These are phyloP conservation scores for Zaprionus gabonicus DNA, from an alignment of 1,140 invertebrate species.

Conservation along the genomic window DNA sequence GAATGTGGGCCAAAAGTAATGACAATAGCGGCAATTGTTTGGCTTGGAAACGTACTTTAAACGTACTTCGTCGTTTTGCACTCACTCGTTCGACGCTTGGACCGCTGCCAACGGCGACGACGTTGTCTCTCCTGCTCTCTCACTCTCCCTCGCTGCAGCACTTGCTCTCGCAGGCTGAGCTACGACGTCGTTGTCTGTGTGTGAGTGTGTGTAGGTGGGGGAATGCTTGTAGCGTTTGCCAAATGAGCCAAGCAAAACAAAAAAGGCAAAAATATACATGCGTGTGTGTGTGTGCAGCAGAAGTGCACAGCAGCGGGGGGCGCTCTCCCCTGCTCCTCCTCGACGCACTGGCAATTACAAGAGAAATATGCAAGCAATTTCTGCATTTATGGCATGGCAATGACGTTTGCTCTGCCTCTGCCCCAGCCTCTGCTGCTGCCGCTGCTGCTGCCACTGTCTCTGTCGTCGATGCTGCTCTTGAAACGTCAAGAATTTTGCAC, in stretches of 20 bases:
- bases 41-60: slow-evolving; percentile 46
- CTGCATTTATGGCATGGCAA: slow-evolving; percentile 48
- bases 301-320: slow-evolving; percentile 14
- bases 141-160: slow-evolving; percentile 13
- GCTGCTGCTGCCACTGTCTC: neutral
- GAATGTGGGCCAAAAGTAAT: slow-evolving; percentile 81
- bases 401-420: slow-evolving; percentile 32
- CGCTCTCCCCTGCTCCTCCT: neutral
- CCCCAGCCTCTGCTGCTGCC: neutral
- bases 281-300: slow-evolving; percentile 35
- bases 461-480: slow-evolving; percentile 18
- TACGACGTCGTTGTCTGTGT: slow-evolving; percentile 18
- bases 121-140: slow-evolving; percentile 15
- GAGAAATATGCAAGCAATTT: slow-evolving; percentile 61
- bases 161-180: slow-evolving; percentile 27
- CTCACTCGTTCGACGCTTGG: slow-evolving; percentile 43
- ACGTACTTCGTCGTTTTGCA: slow-evolving; percentile 41
- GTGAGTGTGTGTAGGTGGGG: slow-evolving; percentile 20
- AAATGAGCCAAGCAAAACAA: slow-evolving; percentile 80
- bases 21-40: slow-evolving; percentile 76
- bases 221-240: slow-evolving; percentile 49
- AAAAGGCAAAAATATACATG: slow-evolving; percentile 74
- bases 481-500: slow-evolving; percentile 27
- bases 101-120: slow-evolving; percentile 39
- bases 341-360: slow-evolving; percentile 19